phyloP scores from a whole-genome alignment of 2,113 vertebrate genomes.

The Rhinichthys klamathensis region DNA sequence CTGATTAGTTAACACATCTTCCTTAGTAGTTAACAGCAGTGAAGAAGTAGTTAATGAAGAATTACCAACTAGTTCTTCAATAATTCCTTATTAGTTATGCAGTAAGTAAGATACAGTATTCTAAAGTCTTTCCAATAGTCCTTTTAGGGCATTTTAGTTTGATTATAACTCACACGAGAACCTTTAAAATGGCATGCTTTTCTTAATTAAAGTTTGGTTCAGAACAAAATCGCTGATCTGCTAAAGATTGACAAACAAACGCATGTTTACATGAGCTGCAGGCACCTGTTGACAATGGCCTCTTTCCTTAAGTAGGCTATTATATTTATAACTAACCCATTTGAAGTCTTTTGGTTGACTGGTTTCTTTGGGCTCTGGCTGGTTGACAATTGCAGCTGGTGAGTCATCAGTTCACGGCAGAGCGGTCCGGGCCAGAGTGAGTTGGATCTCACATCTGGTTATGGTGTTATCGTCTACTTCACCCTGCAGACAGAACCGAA shows the following conservation, averaged over 20 bases:
- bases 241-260: background rate
- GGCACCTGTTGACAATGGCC: background rate
- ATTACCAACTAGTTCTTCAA: too few species aligned
- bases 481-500: conserved; percentile 4
- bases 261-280: background rate
- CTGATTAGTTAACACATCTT: too few species aligned
- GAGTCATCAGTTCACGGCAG: background rate
- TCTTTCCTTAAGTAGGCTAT: conserved; percentile 3
- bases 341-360: background rate
- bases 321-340: conserved; percentile 11
- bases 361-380: background rate
- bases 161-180: too few species aligned
- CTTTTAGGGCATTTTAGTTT: too few species aligned
- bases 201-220: background rate
- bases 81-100: too few species aligned
- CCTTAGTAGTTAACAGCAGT: too few species aligned
- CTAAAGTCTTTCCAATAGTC: too few species aligned
- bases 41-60: too few species aligned
- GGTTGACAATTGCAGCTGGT: background rate
- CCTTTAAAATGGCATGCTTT: background rate
- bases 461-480: conserved; percentile 39
- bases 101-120: too few species aligned
- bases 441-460: conserved; percentile 44
- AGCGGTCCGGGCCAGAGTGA: background rate
- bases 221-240: background rate